A percentile compares a stretch with the other conserved stretches of the same genome.
Evolutionary conservation across 2,797 vertebrate genomes (phyloP).

Genomic region (Tragopan temminckii): DNA sequence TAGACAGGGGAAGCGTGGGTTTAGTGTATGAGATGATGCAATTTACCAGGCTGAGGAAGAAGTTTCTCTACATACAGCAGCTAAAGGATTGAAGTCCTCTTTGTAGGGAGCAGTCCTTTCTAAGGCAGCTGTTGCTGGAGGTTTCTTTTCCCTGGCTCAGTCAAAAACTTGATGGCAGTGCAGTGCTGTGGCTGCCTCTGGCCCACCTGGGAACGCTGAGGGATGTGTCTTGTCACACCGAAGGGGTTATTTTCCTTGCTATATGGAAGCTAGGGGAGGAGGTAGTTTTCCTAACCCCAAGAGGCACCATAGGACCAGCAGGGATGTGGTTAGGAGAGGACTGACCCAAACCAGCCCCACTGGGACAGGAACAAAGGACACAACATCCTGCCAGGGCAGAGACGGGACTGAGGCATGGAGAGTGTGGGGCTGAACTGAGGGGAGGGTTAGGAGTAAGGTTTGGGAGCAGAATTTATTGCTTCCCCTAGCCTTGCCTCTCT

Average conservation of each 20-base stretch:
- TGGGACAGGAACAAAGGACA: background rate
- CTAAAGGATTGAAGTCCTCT: background rate
- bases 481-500: background rate
- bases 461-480: constrained; percentile 55
- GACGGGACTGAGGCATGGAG: background rate
- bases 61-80: background rate
- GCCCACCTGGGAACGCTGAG: background rate
- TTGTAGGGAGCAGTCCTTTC: background rate
- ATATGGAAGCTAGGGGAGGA: background rate
- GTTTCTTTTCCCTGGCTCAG: background rate
- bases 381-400: background rate
- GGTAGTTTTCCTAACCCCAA: background rate
- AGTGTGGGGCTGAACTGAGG: background rate
- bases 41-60: background rate
- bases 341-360: background rate
- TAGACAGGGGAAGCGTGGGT: background rate
- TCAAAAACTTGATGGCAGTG: background rate
- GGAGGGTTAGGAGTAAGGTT: background rate
- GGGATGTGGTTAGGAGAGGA: constrained; percentile 13
- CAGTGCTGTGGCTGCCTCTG: background rate
- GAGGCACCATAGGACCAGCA: background rate
- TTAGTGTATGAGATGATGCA: background rate
- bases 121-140: background rate
- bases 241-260: background rate
- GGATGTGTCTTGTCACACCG: background rate